Conservation (phyloP, 2,888 invertebrate species). For the Dicranocentrus wangi region DNA sequence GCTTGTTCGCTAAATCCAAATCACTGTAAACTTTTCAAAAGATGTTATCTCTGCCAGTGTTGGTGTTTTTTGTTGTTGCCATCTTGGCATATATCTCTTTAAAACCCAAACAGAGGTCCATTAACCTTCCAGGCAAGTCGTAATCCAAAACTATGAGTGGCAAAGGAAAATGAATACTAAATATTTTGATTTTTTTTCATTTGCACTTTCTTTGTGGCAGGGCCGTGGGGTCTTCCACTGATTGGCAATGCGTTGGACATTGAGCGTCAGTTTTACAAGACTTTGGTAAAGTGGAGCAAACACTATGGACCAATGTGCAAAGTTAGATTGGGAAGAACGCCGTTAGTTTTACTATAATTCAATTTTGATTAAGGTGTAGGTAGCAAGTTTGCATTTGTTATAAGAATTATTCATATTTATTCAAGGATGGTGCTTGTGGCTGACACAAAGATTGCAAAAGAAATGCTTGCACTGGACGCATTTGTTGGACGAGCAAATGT, state of each 20-base stretch:
- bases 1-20: too few relatives aligned
- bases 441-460: slow-evolving; percentile 42
- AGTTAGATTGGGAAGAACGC: slow-evolving; percentile 9
- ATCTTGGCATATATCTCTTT: background rate
- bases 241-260: slow-evolving; percentile 36
- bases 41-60: slow-evolving; percentile 16
- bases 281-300: slow-evolving; percentile 42
- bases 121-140: slow-evolving; percentile 34
- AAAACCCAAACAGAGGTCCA: background rate
- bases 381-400: too few relatives aligned
- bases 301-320: slow-evolving; percentile 48
- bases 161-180: background rate
- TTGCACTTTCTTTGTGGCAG: background rate
- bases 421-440: slow-evolving; percentile 4
- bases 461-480: slow-evolving; percentile 50
- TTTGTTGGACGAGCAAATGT: slow-evolving; percentile 47
- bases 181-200: background rate
- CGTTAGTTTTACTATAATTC: slow-evolving; percentile 20
- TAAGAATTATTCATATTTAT: too few relatives aligned
- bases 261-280: background rate
- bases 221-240: slow-evolving; percentile 42
- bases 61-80: slow-evolving; percentile 19
- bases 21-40: too few relatives aligned
- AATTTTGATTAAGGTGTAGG: background rate
- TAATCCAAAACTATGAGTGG: background rate